Base-by-base conservation (phyloP, 2,888 invertebrate species). In the Blastobasis adustella region DNA sequence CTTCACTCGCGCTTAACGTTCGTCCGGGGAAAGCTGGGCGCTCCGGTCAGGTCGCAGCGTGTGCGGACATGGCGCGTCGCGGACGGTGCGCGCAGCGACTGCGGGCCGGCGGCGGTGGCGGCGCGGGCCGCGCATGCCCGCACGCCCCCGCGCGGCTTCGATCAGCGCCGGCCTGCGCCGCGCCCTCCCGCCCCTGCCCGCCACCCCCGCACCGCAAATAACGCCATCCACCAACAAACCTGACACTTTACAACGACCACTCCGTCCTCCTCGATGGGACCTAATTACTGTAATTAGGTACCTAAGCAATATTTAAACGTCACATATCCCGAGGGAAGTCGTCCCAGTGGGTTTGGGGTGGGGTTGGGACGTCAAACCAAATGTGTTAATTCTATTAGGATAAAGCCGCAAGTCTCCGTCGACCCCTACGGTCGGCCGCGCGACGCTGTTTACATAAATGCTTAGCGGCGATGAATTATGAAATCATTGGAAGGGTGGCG, bases 51-150 rank as follows among this genome's bases (percentile, higher is more conserved):
- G 86, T 86, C 66, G 79, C 77, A 79, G 74, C 74, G 74, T 69
- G 71, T 69, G 79, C 73, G 82, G 79, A 79, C 85, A 87, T 85
- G 81, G 76, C 78, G 79, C 69, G 77, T 77, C 79, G 80, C 71
- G 74, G 71, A 62, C 65, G 78, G 71, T 71, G 71, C 82, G 79
- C 82, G 86, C 74, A 72, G 76, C 81, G 82, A 86, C 82, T 85
- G 85, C 80, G 84, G 83, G 72, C 70, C 69, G 70, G 65, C 68
- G 66, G 64, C 65, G 73, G 71, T 64, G 71, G 69, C 71, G 73
- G 69, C 66, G 72, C 65, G 58, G 64, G 67, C 63, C 59, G 62
- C 65, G 76, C 76, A 83, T 81, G 83, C 75, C 62, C 58, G 50
- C 63, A 58, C 65, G 60, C 60, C 70, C 69, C 71, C 67, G 60